These are phyloP conservation scores for Blastobasis lacticolella DNA, from an alignment of 2,888 invertebrate species.

Conservation along the genomic window DNA sequence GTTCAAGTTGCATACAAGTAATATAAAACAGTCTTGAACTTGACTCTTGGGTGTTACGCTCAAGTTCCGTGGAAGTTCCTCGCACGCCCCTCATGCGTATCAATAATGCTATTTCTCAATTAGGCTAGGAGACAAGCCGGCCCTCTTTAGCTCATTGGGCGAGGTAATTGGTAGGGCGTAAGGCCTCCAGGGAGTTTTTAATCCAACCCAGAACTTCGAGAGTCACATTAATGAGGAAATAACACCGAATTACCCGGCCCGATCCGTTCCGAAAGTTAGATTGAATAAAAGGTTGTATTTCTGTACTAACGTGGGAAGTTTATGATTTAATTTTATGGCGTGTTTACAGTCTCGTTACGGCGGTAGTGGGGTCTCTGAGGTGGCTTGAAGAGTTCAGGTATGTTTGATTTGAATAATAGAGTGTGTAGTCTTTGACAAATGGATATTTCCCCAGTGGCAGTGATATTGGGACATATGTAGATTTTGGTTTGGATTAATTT, in stretches of 20 bases:
- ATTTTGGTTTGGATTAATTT: no score
- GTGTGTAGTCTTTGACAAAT: no score
- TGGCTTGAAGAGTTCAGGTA: no score
- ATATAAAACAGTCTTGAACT: no score
- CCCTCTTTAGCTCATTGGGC: constrained; percentile 25
- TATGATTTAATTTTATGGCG: constrained; percentile 54
- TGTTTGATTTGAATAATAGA: no score
- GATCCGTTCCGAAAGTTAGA: constrained; percentile 54
- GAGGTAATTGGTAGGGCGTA: constrained; percentile 47
- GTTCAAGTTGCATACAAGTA: no score
- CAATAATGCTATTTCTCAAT: constrained; percentile 28
- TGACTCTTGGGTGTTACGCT: no score
- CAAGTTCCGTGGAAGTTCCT: no score
- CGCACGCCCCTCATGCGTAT: no score
- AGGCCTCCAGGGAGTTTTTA: constrained; percentile 60
- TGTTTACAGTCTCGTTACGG: constrained; percentile 13
- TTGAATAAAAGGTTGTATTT: constrained; percentile 63
- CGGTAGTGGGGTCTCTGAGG: no score
- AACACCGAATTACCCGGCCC: constrained; percentile 58
- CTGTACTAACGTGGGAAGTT: constrained; percentile 48
- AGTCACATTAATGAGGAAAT: constrained; percentile 65
- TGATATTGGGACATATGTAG: no score
- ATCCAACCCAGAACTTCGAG: constrained; percentile 50
- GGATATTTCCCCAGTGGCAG: no score
- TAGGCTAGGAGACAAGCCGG: constrained; percentile 27